Base-by-base conservation (phyloP, 1,140 invertebrate species). In the Bombus turneri region DNA sequence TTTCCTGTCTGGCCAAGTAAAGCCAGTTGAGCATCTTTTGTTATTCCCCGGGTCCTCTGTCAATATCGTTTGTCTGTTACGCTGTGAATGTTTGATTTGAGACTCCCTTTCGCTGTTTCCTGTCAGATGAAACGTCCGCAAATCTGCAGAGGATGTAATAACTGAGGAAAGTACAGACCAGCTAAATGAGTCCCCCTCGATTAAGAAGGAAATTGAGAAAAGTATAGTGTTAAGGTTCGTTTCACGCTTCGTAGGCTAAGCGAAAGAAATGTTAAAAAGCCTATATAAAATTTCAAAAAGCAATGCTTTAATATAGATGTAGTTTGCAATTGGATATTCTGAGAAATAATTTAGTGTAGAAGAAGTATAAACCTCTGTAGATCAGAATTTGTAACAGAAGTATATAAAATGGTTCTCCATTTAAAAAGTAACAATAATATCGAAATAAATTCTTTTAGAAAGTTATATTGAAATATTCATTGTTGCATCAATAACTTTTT, bases 51-150 rank as follows among this genome's bases (percentile, higher is more conserved):
- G 78, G 41, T n/a, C 68, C 85, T 77, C 39, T 72, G 66, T 87
- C 74, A 82, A 87, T 87, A 87, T 89, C 85, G 84, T 80, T 87
- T 73, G 47, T 53, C 34, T 43, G 31, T 76, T 68, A 72, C 41
- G 39, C 68, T 72, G 39, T 76, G 28, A 34, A 72, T 83, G 69
- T 68, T 79, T 57, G 31, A 39, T 72, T 86, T 83, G 75, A 89
- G 28, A 12, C 74, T 53, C n/a, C 64, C 80, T 86, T 89, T 74
- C 75, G 69, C 39, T 79, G 41, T 66, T 72, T 80, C 64, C 71
- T 37, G n/a, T 68, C 28, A 39, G 74, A 28, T 57, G 39, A 53
- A 77, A 39, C 25, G 43, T 62, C 68, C 41, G 53, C 74, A n/a
- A 62, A 71, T 39, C 76, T 28, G 28, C 74, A 57, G 73, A 68